Base-by-base conservation (phyloP, 2,888 invertebrate genomes). In the Trichogramma dendrolimi region DNA sequence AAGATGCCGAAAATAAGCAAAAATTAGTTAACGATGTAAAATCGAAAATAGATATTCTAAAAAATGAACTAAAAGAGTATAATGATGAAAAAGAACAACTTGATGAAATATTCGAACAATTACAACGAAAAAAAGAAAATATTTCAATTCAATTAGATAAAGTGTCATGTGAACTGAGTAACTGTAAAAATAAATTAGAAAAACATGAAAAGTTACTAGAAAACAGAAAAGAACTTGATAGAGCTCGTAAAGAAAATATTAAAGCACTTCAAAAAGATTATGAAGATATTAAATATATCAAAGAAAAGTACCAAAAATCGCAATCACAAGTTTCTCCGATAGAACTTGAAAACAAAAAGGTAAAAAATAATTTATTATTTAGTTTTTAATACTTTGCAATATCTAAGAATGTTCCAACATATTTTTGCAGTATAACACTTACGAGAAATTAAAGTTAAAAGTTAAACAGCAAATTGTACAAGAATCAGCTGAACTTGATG, bases 111-210 rank as follows among this genome's bases (percentile, higher is more conserved):
- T 86, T 92, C 55, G 94, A 95, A 0, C 86, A 91, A 2, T 94
- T 92, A 77, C 94, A 95, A 58, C 94, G 94, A 78, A 91, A 94
- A 0, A 95, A 96, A 78, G 95, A 94, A 75, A 87, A 92, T 64
- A 93, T 94, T 1, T 86, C 91, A 11, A 48, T n/a, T 11, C 0
- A 94, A 96, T 82, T 91, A 93, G 77, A 90, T 92, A 75, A 94
- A 48, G 5, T 11, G 5, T n/a, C 48, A 11, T 11, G 57, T 27
- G 41, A 59, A 4, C 10, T 59, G 48, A 10, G n/a, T 7, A 6
- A 4, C 6, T 40, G 41, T 6, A 10, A 55, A 47, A 14, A 52
- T 6, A 50, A 59, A 40, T 58, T 64, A 4, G 38, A 43, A 6
- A 58, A 60, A 48, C 6, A 61, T 0, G 84, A 87, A 38, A 92